These are phyloP conservation scores for Teinopalpus imperialis DNA, from an alignment of 2,888 invertebrate genomes.

Conservation along the genomic window DNA sequence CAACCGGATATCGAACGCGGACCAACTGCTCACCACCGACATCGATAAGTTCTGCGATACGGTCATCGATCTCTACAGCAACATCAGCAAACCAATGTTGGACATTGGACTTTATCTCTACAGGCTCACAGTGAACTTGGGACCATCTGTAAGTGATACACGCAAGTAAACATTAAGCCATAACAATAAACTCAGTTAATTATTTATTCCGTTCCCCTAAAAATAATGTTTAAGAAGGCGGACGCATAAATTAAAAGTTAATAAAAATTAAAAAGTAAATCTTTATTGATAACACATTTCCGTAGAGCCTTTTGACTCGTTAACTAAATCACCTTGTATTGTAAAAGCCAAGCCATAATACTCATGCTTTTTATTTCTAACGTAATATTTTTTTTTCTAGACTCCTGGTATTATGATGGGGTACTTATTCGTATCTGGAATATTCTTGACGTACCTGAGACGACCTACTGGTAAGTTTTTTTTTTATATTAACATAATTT, in stretches of 20 bases:
- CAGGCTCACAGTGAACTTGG: slow-evolving; percentile 92
- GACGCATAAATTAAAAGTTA: too few relatives aligned
- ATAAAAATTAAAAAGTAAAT: too few relatives aligned
- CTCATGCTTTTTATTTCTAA: neutral
- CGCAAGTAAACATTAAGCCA: too few relatives aligned
- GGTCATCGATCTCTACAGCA: slow-evolving; percentile 97
- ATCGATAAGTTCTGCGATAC: slow-evolving; percentile 98
- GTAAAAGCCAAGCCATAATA: too few relatives aligned
- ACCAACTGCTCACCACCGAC: slow-evolving; percentile 97
- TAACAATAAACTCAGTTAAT: too few relatives aligned
- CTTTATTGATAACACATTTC: too few relatives aligned
- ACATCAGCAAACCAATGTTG: slow-evolving; percentile 96
- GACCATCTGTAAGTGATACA: slow-evolving; percentile 84
- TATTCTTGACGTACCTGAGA: slow-evolving; percentile 92
- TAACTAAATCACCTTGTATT: too few relatives aligned
- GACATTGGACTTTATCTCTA: slow-evolving; percentile 97
- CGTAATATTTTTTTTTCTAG: slow-evolving; percentile 64
- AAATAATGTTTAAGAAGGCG: too few relatives aligned
- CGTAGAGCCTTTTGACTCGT: too few relatives aligned
- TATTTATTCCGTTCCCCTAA: too few relatives aligned
- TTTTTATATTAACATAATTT: too few relatives aligned
- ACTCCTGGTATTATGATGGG: slow-evolving; percentile 94
- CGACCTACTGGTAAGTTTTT: slow-evolving; percentile 87
- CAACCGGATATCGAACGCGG: slow-evolving; percentile 96
- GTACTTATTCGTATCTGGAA: slow-evolving; percentile 93